A percentile compares a stretch with the other conserved stretches of the same genome.
Evolutionary conservation across 2,888 invertebrate genomes (phyloP).

Genomic region (Dolomedes plantarius): DNA sequence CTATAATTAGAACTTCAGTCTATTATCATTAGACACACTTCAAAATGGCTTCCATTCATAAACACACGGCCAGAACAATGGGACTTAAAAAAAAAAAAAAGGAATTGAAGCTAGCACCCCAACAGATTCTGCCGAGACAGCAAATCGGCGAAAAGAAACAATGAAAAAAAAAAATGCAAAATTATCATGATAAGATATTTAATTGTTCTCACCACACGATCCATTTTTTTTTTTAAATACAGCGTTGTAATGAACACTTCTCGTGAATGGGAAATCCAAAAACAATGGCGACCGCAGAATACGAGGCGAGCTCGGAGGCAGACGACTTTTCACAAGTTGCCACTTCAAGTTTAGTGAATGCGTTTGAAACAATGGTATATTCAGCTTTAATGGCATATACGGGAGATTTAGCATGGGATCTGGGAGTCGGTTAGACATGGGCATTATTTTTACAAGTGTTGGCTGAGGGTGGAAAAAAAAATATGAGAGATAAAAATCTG

Average conservation of each 20-base stretch:
- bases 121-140: not conserved
- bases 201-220: not conserved
- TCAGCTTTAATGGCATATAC: not conserved
- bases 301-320: not conserved
- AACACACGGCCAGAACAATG: too few species aligned
- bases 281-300: not conserved
- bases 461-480: not conserved
- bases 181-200: not conserved
- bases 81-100: too few species aligned
- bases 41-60: too few species aligned
- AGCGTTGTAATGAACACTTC: not conserved
- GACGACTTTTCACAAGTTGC: conserved; percentile 3
- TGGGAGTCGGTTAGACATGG: too few species aligned
- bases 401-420: not conserved
- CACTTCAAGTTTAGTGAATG: not conserved
- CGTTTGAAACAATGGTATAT: not conserved
- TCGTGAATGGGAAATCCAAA: not conserved
- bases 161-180: too few species aligned
- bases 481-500: not conserved
- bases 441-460: not conserved
- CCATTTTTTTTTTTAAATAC: not conserved
- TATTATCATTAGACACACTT: too few species aligned
- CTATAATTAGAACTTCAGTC: too few species aligned
- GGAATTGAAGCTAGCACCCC: too few species aligned
- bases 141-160: not conserved